phyloP scores from a whole-genome alignment of 2,888 invertebrate species.

The Sphecodes monilicornis region DNA sequence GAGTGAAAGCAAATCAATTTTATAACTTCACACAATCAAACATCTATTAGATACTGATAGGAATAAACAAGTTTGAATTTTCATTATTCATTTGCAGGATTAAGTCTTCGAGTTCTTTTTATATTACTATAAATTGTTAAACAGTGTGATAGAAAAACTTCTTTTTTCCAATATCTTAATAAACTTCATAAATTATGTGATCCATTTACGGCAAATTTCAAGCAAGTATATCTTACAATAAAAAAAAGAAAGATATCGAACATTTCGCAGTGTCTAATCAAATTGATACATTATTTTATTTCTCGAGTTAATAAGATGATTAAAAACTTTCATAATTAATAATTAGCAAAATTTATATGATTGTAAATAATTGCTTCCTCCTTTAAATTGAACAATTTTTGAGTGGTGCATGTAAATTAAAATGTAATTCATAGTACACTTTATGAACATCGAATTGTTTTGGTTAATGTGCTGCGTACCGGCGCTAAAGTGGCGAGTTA shows the following conservation, averaged over 20 bases:
- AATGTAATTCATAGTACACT: background rate
- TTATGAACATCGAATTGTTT: constrained; percentile 35
- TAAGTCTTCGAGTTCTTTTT: background rate
- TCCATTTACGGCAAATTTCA: background rate
- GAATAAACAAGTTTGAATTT: background rate
- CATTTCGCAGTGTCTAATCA: no score
- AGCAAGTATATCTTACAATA: background rate
- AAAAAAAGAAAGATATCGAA: background rate
- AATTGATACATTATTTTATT: background rate
- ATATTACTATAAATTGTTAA: background rate
- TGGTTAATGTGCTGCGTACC: constrained; percentile 18
- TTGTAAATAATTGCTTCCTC: background rate
- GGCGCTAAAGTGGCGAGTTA: background rate
- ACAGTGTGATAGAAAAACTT: background rate
- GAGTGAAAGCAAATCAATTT: background rate
- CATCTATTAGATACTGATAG: background rate
- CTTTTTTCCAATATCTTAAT: background rate
- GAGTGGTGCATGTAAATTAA: background rate
- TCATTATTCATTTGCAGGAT: background rate
- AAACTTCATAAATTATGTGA: background rate
- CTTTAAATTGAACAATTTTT: background rate
- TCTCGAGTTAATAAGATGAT: background rate
- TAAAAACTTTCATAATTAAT: background rate
- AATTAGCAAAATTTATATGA: background rate
- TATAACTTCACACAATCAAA: background rate